Base-by-base conservation (phyloP, 2,113 vertebrate genomes). In the Lepidothrix coronata region DNA sequence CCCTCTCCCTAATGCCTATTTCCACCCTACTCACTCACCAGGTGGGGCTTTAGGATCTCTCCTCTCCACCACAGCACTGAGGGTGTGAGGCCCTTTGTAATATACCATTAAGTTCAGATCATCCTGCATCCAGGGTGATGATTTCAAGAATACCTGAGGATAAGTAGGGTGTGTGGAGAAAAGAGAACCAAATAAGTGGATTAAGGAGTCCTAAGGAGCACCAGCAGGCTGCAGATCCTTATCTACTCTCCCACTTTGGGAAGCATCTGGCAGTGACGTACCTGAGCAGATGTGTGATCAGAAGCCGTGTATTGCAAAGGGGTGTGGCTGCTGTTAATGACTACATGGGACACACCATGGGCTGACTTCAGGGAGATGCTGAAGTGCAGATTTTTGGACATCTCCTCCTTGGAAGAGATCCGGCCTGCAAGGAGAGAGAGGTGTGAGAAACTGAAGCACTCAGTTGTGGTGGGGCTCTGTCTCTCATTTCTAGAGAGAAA, bases 41-140 rank as follows among this genome's bases (percentile, higher is more conserved):
- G 96, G 31, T 43, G 95, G 59, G 4, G 91, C 81, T 59, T 94
- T 94, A 20, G 93, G 55, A 63, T 97, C 85, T 68, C 97, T 97
- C 48, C 87, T 93, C 95, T 99, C 99, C 91, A 99, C 94, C 57
- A 98, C 74, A 46, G 98, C 98, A 48, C 95, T 97, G 62, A 98
- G 98, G 65, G 91, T 91, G 67, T 98, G 98, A 71, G 98, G 89
- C 8, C 98, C 97, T 44, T 86, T 84, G 74, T 98, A 99, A 95
- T 98, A 98, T 57, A 98, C 93, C 92, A 99, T 92, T 43, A 99
- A 88, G 52, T 98, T 97, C 62, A 99, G 95, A 35, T 98, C 98
- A 18, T 4, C 1, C 8, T 7, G 3, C 19, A 62, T 1, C 21
- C 31, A 81, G 20, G 76, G 49, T 44, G 33, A 5, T 2, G 1